Evolutionary conservation across 2,113 vertebrate species (phyloP), one percentile per base, ranked within the genome.

Genomic region (Capreolus pygargus): DNA sequence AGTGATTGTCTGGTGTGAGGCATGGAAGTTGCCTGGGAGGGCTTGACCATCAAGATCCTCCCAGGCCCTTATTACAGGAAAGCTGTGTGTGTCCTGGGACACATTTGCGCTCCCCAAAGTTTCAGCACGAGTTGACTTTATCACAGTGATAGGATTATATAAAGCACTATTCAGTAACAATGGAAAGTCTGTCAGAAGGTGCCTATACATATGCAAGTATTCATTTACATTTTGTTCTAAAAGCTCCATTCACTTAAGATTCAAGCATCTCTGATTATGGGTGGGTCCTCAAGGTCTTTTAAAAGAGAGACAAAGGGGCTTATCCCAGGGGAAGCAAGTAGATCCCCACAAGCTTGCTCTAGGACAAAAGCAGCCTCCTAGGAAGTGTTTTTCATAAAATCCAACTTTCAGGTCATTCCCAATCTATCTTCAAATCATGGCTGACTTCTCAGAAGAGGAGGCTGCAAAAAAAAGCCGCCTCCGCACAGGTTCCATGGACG

Each of bases 161-260:
- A 36, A 88, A 90, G 45, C 28, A 14, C 8, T 39, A 7, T 78
- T 39, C 11, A 50, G 30, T 16, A 67, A 55, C 47, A 45, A 47
- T 39, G n/a, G 17, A n/a, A 57, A 87, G 33, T n/a, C 50, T 94
- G 36, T 78, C 52, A 67, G 64, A 79, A 81, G 21, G 6, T 47
- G 19, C 55, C 55, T 36, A 47, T 54, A 52, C 36, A 36, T 25
- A 74, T 2, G 2, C n/a, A 27, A 39, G 17, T 74, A n/a, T 36
- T 39, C 86, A 14, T 39, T 70, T 57, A 88, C 33, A 47, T 30
- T 89, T n/a, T 54, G 23, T 67, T 76, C 54, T 94, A 45, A 98
- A 92, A 28, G 45, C 27, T 50, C 15, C 64, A 39, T n/a, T 92
- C 33, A 86, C 28, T 36, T 54, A 28, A 9, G 1, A 76, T n/a